These are phyloP conservation scores for Parnassius orleans DNA, from an alignment of 2,888 invertebrate species.

Conservation along the genomic window DNA sequence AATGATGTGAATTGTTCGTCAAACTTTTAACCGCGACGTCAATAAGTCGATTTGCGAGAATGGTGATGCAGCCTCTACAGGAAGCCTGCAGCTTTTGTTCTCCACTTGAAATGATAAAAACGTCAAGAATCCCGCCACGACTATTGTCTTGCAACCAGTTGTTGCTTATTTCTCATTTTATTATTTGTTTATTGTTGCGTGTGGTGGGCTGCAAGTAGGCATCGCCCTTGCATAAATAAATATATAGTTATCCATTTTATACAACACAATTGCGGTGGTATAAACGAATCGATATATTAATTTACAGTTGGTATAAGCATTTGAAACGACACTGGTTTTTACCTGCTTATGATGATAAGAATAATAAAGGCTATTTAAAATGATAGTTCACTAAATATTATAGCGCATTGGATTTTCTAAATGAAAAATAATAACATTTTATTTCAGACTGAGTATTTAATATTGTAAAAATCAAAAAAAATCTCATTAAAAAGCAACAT, in stretches of 20 bases:
- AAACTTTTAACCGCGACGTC: conserved; percentile 37
- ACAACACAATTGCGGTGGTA: conserved; percentile 11
- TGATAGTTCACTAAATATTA: too few species aligned
- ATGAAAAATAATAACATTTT: neutral
- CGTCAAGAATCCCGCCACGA: conserved; percentile 70
- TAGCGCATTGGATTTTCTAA: neutral
- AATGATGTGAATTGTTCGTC: conserved; percentile 10
- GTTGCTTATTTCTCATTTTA: conserved; percentile 50
- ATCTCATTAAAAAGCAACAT: neutral
- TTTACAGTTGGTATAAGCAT: too few species aligned
- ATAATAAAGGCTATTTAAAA: too few species aligned
- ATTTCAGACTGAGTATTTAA: too few species aligned
- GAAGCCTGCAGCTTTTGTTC: conserved; percentile 78
- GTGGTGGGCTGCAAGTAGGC: conserved; percentile 42
- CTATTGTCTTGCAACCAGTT: conserved; percentile 74
- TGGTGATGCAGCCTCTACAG: conserved; percentile 77
- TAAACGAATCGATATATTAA: conserved; percentile 5
- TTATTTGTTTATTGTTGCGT: conserved; percentile 60
- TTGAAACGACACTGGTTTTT: too few species aligned
- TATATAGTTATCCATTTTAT: conserved; percentile 33
- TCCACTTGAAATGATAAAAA: conserved; percentile 76
- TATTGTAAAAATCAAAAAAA: neutral
- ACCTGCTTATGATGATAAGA: too few species aligned
- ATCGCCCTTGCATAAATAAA: conserved; percentile 37
- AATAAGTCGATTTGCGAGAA: conserved; percentile 64